phyloP scores from a whole-genome alignment of 2,888 invertebrate genomes.

The Silvanus unidentatus region DNA sequence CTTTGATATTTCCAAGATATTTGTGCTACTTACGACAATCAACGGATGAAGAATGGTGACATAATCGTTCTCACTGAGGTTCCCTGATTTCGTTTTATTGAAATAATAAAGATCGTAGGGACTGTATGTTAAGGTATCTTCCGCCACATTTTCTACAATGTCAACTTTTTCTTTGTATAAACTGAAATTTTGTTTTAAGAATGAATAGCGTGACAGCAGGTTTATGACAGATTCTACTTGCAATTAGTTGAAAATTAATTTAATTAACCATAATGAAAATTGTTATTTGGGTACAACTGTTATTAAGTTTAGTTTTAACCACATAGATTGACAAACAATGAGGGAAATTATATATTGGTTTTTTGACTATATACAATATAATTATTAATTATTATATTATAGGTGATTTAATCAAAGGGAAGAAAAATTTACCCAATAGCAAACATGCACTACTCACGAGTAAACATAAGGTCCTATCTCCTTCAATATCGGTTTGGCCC shows the following conservation, averaged over 20 bases:
- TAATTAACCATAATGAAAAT: too few relatives aligned
- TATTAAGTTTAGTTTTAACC: too few relatives aligned
- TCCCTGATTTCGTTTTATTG: slow-evolving; percentile 59
- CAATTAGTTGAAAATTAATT: too few relatives aligned
- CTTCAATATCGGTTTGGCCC: slow-evolving; percentile 40
- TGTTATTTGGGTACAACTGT: too few relatives aligned
- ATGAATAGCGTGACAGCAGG: too few relatives aligned
- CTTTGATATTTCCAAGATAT: neutral
- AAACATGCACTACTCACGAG: slow-evolving; percentile 39
- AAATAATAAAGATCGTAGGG: slow-evolving; percentile 64
- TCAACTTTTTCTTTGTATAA: slow-evolving; percentile 80
- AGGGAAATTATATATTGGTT: too few relatives aligned
- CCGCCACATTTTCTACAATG: slow-evolving; percentile 62
- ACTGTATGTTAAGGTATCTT: slow-evolving; percentile 69
- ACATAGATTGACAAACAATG: too few relatives aligned
- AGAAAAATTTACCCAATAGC: too few relatives aligned
- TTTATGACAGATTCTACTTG: too few relatives aligned
- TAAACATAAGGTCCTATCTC: slow-evolving; percentile 50
- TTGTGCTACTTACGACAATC: slow-evolving; percentile 55
- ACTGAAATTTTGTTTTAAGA: slow-evolving; percentile 45
- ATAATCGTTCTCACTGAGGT: slow-evolving; percentile 68
- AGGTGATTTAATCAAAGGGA: too few relatives aligned
- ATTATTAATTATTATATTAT: too few relatives aligned
- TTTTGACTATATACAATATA: too few relatives aligned
- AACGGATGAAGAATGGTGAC: slow-evolving; percentile 65